Conservation (phyloP, 2,113 vertebrate species). For the Urocolius indicus region DNA sequence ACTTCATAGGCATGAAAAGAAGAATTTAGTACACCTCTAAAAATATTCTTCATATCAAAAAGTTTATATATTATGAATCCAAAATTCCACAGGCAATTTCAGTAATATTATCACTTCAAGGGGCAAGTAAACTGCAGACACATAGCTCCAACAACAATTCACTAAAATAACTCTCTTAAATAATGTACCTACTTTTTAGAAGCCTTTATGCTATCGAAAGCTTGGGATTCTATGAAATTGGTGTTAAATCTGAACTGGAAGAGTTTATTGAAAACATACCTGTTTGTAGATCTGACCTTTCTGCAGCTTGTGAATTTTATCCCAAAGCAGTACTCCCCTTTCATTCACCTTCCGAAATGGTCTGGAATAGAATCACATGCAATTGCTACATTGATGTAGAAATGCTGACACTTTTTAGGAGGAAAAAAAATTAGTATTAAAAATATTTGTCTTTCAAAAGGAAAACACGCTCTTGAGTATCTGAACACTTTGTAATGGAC, state of each 20-base stretch:
- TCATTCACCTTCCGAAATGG: conserved; percentile 95
- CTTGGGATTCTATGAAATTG: background rate
- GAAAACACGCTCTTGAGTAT: background rate
- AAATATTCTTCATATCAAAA: background rate
- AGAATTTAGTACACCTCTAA: background rate
- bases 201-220: background rate
- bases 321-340: conserved; percentile 93
- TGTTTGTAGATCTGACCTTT: conserved; percentile 99
- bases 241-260: background rate
- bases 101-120: background rate
- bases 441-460: background rate
- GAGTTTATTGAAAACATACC: conserved; percentile 70
- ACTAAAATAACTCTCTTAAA: background rate
- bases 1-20: background rate
- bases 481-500: background rate
- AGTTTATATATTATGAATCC: background rate
- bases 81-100: background rate
- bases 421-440: background rate
- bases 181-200: background rate
- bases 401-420: background rate
- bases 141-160: background rate
- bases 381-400: background rate
- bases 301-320: conserved; percentile 93
- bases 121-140: background rate
- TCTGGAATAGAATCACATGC: conserved; percentile 66